phyloP scores from a whole-genome alignment of 2,888 invertebrate genomes.

The Tetropium fuscum region DNA sequence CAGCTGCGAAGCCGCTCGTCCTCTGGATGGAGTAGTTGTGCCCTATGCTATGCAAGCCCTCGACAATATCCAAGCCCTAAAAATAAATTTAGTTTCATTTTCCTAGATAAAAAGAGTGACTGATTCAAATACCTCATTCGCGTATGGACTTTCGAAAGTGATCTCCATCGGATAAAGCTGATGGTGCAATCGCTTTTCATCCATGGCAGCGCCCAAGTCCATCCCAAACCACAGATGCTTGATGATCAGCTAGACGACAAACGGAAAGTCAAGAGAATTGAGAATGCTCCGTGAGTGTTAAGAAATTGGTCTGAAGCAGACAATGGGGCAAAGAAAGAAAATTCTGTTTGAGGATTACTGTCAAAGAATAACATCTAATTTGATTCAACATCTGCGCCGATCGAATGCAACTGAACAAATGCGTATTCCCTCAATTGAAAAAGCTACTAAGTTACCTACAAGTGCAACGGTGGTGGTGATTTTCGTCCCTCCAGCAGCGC shows the following conservation, averaged over 20 bases:
- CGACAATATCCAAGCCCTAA: slow-evolving; percentile 64
- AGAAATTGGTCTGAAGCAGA: too few species aligned
- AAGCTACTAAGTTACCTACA: slow-evolving; percentile 59
- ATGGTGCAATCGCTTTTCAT: slow-evolving; percentile 72
- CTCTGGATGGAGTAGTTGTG: slow-evolving; percentile 67
- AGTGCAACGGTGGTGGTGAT: slow-evolving; percentile 85
- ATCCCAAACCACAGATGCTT: slow-evolving; percentile 71
- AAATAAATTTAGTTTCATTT: too few species aligned
- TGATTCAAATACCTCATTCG: slow-evolving; percentile 57
- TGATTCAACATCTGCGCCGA: too few species aligned
- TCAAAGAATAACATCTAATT: too few species aligned
- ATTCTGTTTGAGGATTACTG: too few species aligned
- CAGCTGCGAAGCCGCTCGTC: slow-evolving; percentile 74
- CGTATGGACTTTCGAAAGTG: slow-evolving; percentile 67
- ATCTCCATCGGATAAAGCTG: slow-evolving; percentile 73
- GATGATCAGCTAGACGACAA: slow-evolving; percentile 65
- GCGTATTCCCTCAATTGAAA: neutral
- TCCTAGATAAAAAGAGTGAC: too few species aligned
- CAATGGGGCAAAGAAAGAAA: too few species aligned
- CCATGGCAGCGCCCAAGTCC: slow-evolving; percentile 68
- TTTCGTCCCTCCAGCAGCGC: slow-evolving; percentile 92
- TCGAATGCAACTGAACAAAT: too few species aligned
- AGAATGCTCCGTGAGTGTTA: too few species aligned
- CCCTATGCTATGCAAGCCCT: slow-evolving; percentile 67
- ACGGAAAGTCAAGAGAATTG: too few species aligned